These are phyloP conservation scores for Muntiacus reevesi DNA, from an alignment of 2,113 vertebrate genomes.

Conservation along the genomic window DNA sequence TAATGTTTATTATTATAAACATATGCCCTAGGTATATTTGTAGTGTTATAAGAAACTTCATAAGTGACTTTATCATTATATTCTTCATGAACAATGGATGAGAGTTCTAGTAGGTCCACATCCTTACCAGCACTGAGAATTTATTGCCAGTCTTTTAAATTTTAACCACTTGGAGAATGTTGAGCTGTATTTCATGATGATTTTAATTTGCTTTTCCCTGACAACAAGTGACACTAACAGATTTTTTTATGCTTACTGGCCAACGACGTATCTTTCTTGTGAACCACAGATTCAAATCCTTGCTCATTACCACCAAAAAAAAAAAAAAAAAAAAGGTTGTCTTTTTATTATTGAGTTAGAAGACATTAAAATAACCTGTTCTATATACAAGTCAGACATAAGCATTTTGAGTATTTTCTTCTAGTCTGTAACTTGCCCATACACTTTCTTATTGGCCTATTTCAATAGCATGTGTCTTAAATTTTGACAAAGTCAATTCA, in stretches of 20 bases:
- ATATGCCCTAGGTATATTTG: background rate
- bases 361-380: background rate
- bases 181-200: background rate
- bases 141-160: background rate
- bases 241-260: background rate
- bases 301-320: background rate
- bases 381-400: background rate
- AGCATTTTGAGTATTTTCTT: background rate
- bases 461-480: background rate
- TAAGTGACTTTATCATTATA: background rate
- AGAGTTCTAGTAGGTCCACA: background rate
- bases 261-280: background rate
- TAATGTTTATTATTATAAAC: background rate
- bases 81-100: background rate
- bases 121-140: background rate
- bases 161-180: background rate
- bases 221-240: background rate
- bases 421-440: background rate
- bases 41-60: background rate
- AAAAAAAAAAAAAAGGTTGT: background rate
- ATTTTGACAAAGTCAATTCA: background rate
- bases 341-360: background rate
- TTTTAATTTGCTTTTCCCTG: background rate
- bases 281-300: background rate
- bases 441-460: background rate